Conservation (phyloP, 2,797 vertebrate species). For the Psittacula echo region DNA sequence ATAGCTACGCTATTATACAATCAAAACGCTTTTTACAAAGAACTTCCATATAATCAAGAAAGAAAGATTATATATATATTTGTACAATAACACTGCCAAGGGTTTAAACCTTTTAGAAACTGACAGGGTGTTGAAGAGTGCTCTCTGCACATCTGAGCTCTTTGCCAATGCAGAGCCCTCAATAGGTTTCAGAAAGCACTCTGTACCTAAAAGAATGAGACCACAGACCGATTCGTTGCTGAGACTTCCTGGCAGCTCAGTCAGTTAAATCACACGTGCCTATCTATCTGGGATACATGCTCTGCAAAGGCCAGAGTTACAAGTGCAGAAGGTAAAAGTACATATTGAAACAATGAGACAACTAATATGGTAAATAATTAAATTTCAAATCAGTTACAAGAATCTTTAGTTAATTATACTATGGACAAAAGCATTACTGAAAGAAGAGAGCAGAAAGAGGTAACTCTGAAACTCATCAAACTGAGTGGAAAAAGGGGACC, state of each 20-base stretch:
- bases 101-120: background rate
- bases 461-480: background rate
- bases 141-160: background rate
- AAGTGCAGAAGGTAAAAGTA: background rate
- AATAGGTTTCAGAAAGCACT: background rate
- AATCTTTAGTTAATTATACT: background rate
- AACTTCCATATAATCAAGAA: conserved; percentile 28
- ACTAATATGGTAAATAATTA: background rate
- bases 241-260: background rate
- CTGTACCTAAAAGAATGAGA: background rate
- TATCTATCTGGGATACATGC: fast-evolving
- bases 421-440: background rate
- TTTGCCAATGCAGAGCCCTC: background rate
- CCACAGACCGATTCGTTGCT: background rate
- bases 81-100: background rate
- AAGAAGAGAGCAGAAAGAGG: background rate
- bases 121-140: background rate
- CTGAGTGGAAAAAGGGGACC: background rate
- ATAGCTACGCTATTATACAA: background rate
- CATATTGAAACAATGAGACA: background rate
- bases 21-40: conserved; percentile 37
- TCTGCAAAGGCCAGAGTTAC: background rate
- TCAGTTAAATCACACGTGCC: background rate
- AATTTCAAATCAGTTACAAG: background rate
- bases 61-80: background rate